These are phyloP conservation scores for Galaxea fascicularis DNA, from an alignment of 92 coral and sea anemone genomes.

Conservation along the genomic window DNA sequence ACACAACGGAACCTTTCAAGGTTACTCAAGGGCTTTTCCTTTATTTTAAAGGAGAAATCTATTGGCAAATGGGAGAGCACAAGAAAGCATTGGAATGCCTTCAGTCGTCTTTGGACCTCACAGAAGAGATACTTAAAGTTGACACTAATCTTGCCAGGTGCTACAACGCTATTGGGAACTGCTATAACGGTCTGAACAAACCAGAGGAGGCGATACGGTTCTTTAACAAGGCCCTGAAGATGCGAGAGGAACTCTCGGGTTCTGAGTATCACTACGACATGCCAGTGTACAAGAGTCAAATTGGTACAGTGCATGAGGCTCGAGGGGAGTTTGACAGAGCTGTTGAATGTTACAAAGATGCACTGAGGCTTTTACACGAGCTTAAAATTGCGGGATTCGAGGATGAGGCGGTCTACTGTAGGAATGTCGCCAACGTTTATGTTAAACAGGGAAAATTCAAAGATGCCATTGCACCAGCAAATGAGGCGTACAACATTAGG, in stretches of 20 bases:
- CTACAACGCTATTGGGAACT: constrained; percentile 73
- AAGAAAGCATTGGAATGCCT: constrained; percentile 32
- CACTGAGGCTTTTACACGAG: constrained; percentile 59
- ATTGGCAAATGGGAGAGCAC: constrained; percentile 15
- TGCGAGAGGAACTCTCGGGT: constrained; percentile 50
- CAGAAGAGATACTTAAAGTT: background rate
- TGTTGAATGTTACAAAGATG: constrained; percentile 51
- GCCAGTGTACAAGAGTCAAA: constrained; percentile 42
- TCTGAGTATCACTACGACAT: constrained; percentile 32
- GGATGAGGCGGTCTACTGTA: constrained; percentile 58
- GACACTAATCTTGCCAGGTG: constrained; percentile 63
- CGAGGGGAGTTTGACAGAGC: constrained; percentile 52
- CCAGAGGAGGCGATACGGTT: constrained; percentile 30
- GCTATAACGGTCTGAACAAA: constrained; percentile 38
- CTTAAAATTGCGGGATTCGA: constrained; percentile 58
- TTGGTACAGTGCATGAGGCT: constrained; percentile 31
- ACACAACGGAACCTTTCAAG: constrained; percentile 24
- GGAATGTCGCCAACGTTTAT: constrained; percentile 75
- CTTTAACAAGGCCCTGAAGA: constrained; percentile 41
- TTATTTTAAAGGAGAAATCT: constrained; percentile 52
- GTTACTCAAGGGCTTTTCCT: constrained; percentile 45
- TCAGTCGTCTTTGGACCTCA: constrained; percentile 35
- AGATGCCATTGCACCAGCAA: constrained; percentile 62
- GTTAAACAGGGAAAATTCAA: constrained; percentile 50
- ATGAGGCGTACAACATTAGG: constrained; percentile 62